Evolutionary conservation across 2,797 vertebrate genomes (phyloP), one percentile per base, ranked within the genome.

Genomic region (Hydrolagus colliei): DNA sequence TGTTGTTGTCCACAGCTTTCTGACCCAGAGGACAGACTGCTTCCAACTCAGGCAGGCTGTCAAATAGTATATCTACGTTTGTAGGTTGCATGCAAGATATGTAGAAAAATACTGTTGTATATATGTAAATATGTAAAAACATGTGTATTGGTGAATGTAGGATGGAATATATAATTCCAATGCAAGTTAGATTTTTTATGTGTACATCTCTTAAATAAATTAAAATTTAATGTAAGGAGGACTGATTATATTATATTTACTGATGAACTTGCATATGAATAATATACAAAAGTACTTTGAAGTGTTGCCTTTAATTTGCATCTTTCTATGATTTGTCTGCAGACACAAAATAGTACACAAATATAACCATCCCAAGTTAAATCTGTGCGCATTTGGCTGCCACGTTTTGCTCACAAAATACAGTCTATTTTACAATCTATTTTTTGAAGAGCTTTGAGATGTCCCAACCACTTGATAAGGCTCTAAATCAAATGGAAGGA

Each of bases 1-100:
- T 52, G 41, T 52, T 52, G 41, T 52, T 52, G 41, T 52, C 41
- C 41, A 52, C 41, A 52, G 41, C 41, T 6, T 52, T 52, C 41
- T 52, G 41, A 52, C 41, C 41, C 41, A 52, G 41, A 52, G 2
- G 41, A 52, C 2, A 52, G 41, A 52, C 41, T 52, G 41, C 41
- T 52, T 3, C 41, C 41, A 52, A 52, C 41, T 52, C 41, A 52
- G 41, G 2, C 41, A 52, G 0, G 41, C 41, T 82, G 78, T 67
- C 62, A 82, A 82, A 63, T 20, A 65, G 79, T 82, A 32, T 71
- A 84, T 84, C 67, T 41, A 84, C 65, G 32, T 41, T 63, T 84
- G 65, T 52, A 71, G 63, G 41, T 84, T 67, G 65, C 65, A 35
- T 68, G 65, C 16, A 41, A 35, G 79, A 68, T 68, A 71, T 62